Evolutionary conservation across 2,113 vertebrate species (phyloP).

Genomic region (Tragelaphus strepsiceros): DNA sequence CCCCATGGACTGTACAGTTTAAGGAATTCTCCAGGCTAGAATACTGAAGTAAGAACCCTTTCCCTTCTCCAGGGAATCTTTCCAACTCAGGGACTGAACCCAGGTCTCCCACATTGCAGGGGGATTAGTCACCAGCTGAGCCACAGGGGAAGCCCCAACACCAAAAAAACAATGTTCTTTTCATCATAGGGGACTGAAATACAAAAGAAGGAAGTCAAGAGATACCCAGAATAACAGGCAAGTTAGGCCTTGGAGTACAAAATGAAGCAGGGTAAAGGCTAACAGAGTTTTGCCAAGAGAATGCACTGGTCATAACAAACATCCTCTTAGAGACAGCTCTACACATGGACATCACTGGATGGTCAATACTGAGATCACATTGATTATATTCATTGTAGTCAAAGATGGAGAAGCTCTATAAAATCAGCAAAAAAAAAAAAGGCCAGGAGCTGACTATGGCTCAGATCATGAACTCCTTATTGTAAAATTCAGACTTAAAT

Average conservation of each 20-base stretch:
- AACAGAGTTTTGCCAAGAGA: background rate
- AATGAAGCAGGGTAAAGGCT: background rate
- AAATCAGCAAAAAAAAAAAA: background rate
- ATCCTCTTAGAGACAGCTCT: background rate
- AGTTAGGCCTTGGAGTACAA: background rate
- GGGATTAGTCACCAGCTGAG: background rate
- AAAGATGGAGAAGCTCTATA: background rate
- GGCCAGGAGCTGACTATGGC: background rate
- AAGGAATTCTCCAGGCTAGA: background rate
- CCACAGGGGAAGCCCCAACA: background rate
- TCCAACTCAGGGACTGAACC: background rate
- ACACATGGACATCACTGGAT: background rate
- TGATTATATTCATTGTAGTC: background rate
- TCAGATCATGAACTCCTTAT: background rate
- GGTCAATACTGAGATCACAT: background rate
- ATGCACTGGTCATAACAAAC: background rate
- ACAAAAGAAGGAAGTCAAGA: background rate
- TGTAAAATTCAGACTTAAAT: background rate
- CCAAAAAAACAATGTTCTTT: background rate
- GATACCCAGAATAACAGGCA: background rate
- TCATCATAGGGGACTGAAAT: background rate
- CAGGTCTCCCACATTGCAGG: background rate
- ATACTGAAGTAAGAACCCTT: background rate
- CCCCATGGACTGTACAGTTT: background rate
- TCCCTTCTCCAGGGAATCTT: background rate